Evolutionary conservation across 2,113 vertebrate genomes (phyloP).

Genomic region (Grammomys surdaster): DNA sequence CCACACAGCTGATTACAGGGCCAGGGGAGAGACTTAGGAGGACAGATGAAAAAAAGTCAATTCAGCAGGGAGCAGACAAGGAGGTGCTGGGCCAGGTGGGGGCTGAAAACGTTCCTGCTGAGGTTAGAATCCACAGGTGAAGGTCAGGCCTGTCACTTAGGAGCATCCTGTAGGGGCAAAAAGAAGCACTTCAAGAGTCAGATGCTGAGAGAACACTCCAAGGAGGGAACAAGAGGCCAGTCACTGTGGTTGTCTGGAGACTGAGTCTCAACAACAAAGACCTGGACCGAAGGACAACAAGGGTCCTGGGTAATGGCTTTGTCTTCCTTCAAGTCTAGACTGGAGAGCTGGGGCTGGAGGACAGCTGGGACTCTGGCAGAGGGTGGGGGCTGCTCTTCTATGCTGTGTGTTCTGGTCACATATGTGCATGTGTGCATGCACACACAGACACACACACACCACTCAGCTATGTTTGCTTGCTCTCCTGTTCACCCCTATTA

Average conservation of each 20-base stretch:
- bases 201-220: background rate
- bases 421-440: fast-evolving
- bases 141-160: background rate
- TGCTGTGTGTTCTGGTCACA: background rate
- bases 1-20: constrained; percentile 68
- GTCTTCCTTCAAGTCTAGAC: constrained; percentile 36
- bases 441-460: background rate
- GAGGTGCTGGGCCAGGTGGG: constrained; percentile 24
- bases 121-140: background rate
- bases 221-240: background rate
- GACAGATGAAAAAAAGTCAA: constrained; percentile 71
- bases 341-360: background rate
- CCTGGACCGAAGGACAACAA: background rate
- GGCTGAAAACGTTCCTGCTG: background rate
- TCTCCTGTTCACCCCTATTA: background rate
- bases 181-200: background rate
- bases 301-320: background rate
- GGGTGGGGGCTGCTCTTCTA: background rate
- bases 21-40: constrained; percentile 62
- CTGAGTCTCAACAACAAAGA: background rate
- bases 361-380: constrained; percentile 6
- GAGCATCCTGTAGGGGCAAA: background rate
- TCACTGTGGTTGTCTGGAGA: background rate
- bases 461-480: background rate
- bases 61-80: constrained; percentile 3